These are phyloP conservation scores for Philopedon plagiatum DNA, from an alignment of 2,888 invertebrate genomes.

Conservation along the genomic window DNA sequence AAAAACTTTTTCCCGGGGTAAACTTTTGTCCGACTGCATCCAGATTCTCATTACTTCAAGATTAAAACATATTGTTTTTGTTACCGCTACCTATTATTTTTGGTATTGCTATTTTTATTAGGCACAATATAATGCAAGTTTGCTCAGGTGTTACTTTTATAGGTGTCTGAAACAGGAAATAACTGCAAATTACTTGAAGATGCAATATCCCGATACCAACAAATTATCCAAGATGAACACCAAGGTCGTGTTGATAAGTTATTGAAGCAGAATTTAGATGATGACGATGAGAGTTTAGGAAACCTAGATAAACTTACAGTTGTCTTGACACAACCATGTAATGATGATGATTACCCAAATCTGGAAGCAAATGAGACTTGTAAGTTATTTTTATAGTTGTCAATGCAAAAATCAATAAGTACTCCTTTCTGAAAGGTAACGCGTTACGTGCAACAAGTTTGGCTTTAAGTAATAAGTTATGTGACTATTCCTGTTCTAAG, in stretches of 20 bases:
- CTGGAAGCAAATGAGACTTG: conserved; percentile 84
- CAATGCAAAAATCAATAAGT: no score
- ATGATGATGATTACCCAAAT: conserved; percentile 73
- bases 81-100: no score
- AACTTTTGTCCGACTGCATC: no score
- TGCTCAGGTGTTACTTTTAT: conserved; percentile 14
- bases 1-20: no score
- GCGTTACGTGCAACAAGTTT: no score
- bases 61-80: no score
- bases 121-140: background rate
- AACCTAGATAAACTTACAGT: conserved; percentile 72
- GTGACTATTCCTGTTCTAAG: no score
- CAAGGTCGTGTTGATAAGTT: background rate
- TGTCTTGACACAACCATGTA: conserved; percentile 74
- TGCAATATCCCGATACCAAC: conserved; percentile 55
- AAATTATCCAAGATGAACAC: conserved; percentile 51
- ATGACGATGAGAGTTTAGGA: conserved; percentile 62
- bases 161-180: background rate
- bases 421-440: no score
- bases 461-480: no score
- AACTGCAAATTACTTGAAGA: conserved; percentile 52
- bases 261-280: conserved; percentile 1
- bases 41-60: no score
- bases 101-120: no score
- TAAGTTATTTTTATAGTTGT: conserved; percentile 71